These are phyloP conservation scores for Schrankia costaestrigalis DNA, from an alignment of 2,888 invertebrate species.

Conservation along the genomic window DNA sequence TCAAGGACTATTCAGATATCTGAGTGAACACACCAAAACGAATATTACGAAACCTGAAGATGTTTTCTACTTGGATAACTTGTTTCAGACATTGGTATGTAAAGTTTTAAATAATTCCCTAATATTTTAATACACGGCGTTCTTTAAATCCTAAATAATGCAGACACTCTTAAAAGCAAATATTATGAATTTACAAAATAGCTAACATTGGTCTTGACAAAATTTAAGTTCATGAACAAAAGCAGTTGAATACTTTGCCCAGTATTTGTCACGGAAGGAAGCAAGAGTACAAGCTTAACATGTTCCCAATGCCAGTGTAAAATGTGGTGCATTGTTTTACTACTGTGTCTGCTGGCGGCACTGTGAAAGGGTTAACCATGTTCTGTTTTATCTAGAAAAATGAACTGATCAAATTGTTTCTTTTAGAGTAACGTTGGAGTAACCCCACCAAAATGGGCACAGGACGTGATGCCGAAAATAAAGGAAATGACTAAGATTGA, in stretches of 20 bases:
- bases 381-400: not conserved
- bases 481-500: conserved; percentile 71
- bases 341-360: not conserved
- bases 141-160: too few relatives aligned
- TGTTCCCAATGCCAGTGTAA: too few relatives aligned
- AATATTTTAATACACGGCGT: not conserved
- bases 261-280: too few relatives aligned
- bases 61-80: conserved; percentile 70
- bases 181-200: too few relatives aligned
- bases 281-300: too few relatives aligned
- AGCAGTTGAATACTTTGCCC: too few relatives aligned
- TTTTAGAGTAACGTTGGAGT: conserved; percentile 67
- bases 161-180: too few relatives aligned
- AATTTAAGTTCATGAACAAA: too few relatives aligned
- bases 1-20: conserved; percentile 45
- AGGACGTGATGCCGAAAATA: conserved; percentile 61
- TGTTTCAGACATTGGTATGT: conserved; percentile 72
- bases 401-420: not conserved
- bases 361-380: not conserved
- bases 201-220: too few relatives aligned
- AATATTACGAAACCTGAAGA: conserved; percentile 65
- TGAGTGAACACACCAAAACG: conserved; percentile 53
- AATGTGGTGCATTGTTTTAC: not conserved
- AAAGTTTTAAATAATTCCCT: not conserved
- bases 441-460: conserved; percentile 60